A percentile compares a stretch with the other conserved stretches of the same genome.
These are phyloP conservation scores for Dipus sagitta DNA, from an alignment of 2,797 vertebrate genomes.

Conservation along the genomic window DNA sequence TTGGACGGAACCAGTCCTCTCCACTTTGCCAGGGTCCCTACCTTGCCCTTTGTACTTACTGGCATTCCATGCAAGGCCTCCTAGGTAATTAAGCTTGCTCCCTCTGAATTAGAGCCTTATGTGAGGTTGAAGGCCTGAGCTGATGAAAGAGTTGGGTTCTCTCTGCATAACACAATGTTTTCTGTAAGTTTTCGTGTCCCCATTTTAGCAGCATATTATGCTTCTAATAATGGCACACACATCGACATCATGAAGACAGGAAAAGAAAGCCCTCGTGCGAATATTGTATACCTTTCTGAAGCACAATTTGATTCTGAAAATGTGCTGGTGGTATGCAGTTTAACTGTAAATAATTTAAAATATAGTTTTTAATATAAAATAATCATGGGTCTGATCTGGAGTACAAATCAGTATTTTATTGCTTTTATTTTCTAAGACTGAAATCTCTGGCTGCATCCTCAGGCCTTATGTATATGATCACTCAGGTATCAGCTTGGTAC, in stretches of 20 bases:
- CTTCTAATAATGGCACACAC: neutral
- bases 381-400: slow-evolving; percentile 3
- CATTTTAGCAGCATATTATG: neutral
- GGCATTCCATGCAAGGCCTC: slow-evolving; percentile 3
- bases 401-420: neutral
- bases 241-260: neutral
- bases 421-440: neutral
- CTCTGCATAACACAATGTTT: neutral
- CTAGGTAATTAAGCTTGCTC: neutral
- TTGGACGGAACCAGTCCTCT: neutral
- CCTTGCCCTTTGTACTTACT: slow-evolving; percentile 36
- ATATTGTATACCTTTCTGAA: neutral
- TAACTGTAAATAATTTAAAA: slow-evolving; percentile 11
- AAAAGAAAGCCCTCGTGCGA: neutral
- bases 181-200: neutral
- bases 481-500: neutral
- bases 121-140: neutral
- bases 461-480: neutral
- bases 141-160: neutral
- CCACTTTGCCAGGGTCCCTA: neutral
- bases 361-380: neutral
- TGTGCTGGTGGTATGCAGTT: neutral
- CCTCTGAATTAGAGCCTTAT: slow-evolving; percentile 26
- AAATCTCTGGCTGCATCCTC: neutral
- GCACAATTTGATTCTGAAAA: neutral